Evolutionary conservation across 1,140 invertebrate genomes (phyloP).

Genomic region (Thereuonema tuberculata): DNA sequence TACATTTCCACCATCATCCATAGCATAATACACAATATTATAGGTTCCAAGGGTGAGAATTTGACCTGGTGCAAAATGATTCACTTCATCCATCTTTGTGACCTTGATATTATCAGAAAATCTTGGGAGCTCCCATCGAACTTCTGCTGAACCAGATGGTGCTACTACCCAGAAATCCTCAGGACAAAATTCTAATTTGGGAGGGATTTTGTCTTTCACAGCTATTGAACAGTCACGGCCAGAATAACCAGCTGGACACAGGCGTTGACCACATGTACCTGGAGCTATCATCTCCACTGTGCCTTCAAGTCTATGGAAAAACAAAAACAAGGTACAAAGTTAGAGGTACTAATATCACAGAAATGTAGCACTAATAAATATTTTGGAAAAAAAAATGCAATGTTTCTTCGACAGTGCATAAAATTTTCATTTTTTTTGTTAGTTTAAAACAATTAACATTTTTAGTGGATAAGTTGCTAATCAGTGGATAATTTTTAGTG

Average conservation of each 20-base stretch:
- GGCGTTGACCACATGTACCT: constrained; percentile 75
- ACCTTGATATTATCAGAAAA: constrained; percentile 79
- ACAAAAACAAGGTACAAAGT: too few species aligned
- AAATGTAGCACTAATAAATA: too few species aligned
- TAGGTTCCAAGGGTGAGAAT: constrained; percentile 85
- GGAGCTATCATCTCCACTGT: constrained; percentile 83
- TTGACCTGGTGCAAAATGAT: constrained; percentile 75
- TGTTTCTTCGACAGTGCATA: neutral
- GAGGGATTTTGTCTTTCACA: constrained; percentile 69
- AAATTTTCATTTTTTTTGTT: neutral
- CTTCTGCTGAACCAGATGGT: constrained; percentile 75
- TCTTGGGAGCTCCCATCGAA: constrained; percentile 85
- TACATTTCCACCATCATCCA: constrained; percentile 76
- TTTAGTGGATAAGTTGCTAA: too few species aligned
- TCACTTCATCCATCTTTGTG: constrained; percentile 62
- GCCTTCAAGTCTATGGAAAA: constrained; percentile 43
- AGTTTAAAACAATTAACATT: too few species aligned
- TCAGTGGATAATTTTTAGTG: too few species aligned
- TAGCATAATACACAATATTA: constrained; percentile 83
- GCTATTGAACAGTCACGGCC: constrained; percentile 70
- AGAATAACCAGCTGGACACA: constrained; percentile 68
- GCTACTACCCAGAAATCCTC: constrained; percentile 88
- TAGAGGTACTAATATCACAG: too few species aligned
- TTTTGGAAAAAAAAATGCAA: neutral
- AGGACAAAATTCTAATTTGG: constrained; percentile 75